Conservation (phyloP, 2,797 vertebrate genomes). For the Chlorospingus flavigularis region DNA sequence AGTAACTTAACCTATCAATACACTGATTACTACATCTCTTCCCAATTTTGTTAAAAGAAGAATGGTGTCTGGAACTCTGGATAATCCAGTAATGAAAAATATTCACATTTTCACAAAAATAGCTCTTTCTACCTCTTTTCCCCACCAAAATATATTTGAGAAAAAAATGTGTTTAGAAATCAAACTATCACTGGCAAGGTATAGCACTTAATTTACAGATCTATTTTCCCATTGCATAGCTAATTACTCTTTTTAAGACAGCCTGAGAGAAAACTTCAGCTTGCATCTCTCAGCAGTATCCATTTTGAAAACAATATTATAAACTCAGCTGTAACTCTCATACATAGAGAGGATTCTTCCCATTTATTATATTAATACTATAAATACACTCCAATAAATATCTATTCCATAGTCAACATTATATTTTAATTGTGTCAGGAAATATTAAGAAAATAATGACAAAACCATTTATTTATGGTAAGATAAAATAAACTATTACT, state of each 20-base stretch:
- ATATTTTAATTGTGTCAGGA: background rate
- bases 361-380: background rate
- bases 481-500: background rate
- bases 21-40: background rate
- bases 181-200: background rate
- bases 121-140: background rate
- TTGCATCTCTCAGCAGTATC: background rate
- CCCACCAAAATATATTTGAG: background rate
- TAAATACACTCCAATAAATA: background rate
- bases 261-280: background rate
- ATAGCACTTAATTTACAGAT: background rate
- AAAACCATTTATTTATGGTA: background rate
- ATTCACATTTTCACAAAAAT: background rate
- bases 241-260: background rate
- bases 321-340: background rate
- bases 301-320: background rate
- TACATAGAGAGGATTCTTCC: background rate
- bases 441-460: background rate
- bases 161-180: background rate
- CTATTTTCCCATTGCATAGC: background rate
- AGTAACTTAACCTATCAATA: background rate
- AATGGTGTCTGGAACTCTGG: background rate
- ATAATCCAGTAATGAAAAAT: background rate
- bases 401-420: background rate
- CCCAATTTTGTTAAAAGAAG: background rate